These are phyloP conservation scores for Coranthus polyacanthus DNA, from an alignment of 2,797 vertebrate genomes.

Conservation along the genomic window DNA sequence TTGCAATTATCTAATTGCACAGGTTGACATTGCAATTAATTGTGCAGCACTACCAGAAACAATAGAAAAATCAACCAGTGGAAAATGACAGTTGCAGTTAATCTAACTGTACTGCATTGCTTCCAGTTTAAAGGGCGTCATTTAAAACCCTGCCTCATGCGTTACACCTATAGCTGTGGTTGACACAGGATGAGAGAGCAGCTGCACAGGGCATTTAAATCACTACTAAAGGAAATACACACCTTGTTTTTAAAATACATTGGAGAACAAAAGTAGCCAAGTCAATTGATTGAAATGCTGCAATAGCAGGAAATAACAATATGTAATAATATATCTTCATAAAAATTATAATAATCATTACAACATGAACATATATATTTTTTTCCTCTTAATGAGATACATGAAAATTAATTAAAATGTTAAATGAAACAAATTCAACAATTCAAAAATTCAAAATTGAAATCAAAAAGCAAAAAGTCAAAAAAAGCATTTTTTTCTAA, in stretches of 20 bases:
- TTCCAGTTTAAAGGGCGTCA: constrained; percentile 57
- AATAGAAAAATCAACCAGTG: neutral
- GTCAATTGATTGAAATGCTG: neutral
- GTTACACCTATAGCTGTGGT: constrained; percentile 48
- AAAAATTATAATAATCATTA: too few species aligned
- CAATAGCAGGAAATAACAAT: neutral
- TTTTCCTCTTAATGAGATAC: too few species aligned
- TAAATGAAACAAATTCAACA: too few species aligned
- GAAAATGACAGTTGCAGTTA: neutral
- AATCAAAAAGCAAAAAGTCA: too few species aligned
- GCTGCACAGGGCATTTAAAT: constrained; percentile 70
- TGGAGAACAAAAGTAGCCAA: neutral
- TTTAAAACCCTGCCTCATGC: constrained; percentile 65
- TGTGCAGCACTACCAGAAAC: too few species aligned
- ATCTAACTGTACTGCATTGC: neutral
- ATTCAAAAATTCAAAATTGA: too few species aligned
- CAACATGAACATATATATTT: too few species aligned
- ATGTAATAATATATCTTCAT: neutral
- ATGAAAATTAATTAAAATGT: too few species aligned
- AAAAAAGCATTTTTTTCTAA: too few species aligned
- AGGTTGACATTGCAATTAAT: too few species aligned
- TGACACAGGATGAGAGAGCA: constrained; percentile 62
- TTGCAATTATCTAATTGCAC: too few species aligned
- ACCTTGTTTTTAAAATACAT: neutral
- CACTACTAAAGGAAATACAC: constrained; percentile 21